Percentiles rank a stretch among this genome's conserved stretches.
phyloP scores from a whole-genome alignment of 2,888 invertebrate species.

The Sipha maydis region DNA sequence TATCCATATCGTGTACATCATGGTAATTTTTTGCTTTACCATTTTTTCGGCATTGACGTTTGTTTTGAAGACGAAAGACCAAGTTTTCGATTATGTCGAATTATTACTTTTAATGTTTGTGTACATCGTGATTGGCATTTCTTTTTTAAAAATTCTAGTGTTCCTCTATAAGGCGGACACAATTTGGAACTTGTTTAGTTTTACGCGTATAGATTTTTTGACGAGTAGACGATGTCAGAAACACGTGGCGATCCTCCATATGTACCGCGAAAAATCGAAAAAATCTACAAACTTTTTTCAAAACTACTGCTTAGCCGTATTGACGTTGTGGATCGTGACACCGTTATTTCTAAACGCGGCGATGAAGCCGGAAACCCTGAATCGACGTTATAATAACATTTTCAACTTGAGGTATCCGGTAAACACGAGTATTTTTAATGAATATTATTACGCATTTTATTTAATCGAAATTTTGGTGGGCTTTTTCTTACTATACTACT shows the following conservation, averaged over 20 bases:
- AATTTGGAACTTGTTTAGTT: background rate
- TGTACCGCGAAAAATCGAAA: background rate
- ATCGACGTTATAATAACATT: background rate
- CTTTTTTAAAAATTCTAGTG: background rate
- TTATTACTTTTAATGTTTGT: background rate
- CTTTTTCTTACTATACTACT: background rate
- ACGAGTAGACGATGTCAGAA: background rate
- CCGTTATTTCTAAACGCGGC: background rate
- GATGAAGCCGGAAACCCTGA: background rate
- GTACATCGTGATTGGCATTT: background rate
- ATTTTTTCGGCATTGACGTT: background rate
- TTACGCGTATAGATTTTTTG: background rate
- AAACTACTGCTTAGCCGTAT: background rate
- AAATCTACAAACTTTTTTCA: background rate
- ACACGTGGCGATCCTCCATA: background rate
- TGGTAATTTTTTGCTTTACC: background rate
- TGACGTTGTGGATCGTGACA: background rate
- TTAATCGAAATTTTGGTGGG: background rate
- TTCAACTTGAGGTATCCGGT: conserved; percentile 8
- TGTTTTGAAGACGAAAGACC: background rate
- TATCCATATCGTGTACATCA: background rate
- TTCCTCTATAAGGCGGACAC: background rate
- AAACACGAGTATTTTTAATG: background rate
- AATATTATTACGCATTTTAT: background rate
- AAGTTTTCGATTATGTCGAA: background rate